phyloP scores from a whole-genome alignment of 92 coral and sea anemone genomes.

The Porites divaricata region DNA sequence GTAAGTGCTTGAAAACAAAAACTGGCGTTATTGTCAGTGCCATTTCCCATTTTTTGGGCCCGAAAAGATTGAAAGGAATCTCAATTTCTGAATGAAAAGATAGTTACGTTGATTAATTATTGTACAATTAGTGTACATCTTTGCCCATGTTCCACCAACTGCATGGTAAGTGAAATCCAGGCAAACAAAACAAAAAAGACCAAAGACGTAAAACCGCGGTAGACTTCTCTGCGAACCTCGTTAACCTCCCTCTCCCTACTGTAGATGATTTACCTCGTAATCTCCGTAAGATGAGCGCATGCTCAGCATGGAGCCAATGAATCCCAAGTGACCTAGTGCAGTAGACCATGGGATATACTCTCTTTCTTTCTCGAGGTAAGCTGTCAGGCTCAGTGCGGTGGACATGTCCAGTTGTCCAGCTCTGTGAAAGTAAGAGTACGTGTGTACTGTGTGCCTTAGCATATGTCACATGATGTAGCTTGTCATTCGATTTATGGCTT shows the following conservation, averaged over 20 bases:
- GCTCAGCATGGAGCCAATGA: slow-evolving; percentile 90
- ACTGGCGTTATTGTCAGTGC: no score
- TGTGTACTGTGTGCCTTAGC: not conserved
- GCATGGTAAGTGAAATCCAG: no score
- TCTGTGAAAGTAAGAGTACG: slow-evolving; percentile 30
- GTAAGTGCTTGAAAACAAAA: no score
- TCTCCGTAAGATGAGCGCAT: slow-evolving; percentile 79
- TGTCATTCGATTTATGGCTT: no score
- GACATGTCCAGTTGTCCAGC: slow-evolving; percentile 85
- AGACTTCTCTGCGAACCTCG: not conserved
- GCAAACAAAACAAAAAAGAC: no score
- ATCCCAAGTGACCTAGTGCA: slow-evolving; percentile 80
- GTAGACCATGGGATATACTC: slow-evolving; percentile 97
- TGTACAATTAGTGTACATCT: no score
- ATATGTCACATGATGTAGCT: no score
- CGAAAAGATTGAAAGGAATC: no score
- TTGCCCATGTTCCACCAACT: no score
- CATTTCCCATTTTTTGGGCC: no score
- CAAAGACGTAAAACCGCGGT: not conserved
- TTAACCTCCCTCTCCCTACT: not conserved
- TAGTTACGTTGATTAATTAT: no score
- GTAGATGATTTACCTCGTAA: slow-evolving; percentile 78
- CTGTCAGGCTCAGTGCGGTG: slow-evolving; percentile 87
- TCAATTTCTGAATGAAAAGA: no score
- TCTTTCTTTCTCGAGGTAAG: slow-evolving; percentile 85